Evolutionary conservation across 2,888 invertebrate genomes (phyloP), one percentile per base, ranked within the genome.

Genomic region (Petrolisthes cinctipes): DNA sequence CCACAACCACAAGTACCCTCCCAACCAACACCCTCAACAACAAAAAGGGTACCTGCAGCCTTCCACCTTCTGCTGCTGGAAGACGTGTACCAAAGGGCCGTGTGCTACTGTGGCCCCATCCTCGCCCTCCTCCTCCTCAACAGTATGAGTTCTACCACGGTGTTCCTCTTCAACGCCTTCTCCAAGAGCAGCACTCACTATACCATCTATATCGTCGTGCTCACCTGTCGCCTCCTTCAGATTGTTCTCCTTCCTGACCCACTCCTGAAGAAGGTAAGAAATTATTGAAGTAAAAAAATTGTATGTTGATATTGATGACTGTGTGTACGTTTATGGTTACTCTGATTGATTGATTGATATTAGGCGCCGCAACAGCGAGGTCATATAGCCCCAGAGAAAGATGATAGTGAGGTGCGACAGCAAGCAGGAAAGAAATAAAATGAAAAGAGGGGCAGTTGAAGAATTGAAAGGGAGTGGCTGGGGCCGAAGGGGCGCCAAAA

Each of bases 111-210:
- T 7, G 82, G 86, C 7, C 71, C 78, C 5, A 78, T 83, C 1
- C 78, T 83, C 51, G 23, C 56, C 53, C 86, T 87, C n/a, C 83
- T 87, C 66, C 83, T 87, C 17, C 79, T 87, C n/a, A 87, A 87
- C 68, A 23, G 68, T 73, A 79, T 83, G 17, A 71, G 68, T 23
- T 76, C 86, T 83, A 73, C 83, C 53, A 87, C 86, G 4, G 71
- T 83, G 68, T 87, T 87, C 83, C 86, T 87, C 79, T 87, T 83
- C 83, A 83, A 83, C 53, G 80, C 83, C 83, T 83, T 87, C 37
- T 61, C 83, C 54, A 17, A 7, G 51, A 56, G 54, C 20, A 79
- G 6, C 61, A 11, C 53, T 6, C 61, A 79, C 79, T 87, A 87
- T 73, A 56, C 23, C 80, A 51, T 79, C 81, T 83, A 71, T 79